Evolutionary conservation across 2,888 invertebrate species (phyloP).

Genomic region (Dicyrtomina minuta): DNA sequence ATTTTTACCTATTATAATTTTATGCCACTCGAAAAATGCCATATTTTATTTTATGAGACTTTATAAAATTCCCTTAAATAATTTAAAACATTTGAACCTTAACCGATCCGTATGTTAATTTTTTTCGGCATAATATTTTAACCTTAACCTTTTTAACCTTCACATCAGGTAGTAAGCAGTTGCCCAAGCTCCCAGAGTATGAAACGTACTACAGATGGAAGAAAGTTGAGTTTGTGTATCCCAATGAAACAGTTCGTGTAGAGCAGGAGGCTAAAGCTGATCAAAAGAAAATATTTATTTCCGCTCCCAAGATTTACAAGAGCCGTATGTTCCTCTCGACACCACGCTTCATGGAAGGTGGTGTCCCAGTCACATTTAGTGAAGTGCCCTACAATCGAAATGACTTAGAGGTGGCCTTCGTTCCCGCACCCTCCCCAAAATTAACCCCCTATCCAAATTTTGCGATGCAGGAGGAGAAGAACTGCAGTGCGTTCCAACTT

Average conservation of each 20-base stretch:
- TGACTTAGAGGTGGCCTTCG: too few species aligned
- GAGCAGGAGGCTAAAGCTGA: not conserved
- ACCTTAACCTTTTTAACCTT: too few species aligned
- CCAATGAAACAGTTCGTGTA: not conserved
- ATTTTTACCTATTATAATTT: too few species aligned
- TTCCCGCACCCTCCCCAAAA: slow-evolving; percentile 55
- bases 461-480: slow-evolving; percentile 64
- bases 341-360: slow-evolving; percentile 30
- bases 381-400: slow-evolving; percentile 26
- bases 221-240: slow-evolving; percentile 6
- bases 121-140: too few species aligned
- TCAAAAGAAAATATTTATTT: slow-evolving; percentile 4
- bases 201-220: slow-evolving; percentile 13
- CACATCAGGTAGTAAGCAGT: too few species aligned
- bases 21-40: too few species aligned
- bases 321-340: slow-evolving; percentile 21
- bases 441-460: slow-evolving; percentile 70
- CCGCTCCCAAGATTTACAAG: slow-evolving; percentile 23
- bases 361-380: slow-evolving; percentile 31
- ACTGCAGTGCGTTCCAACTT: slow-evolving; percentile 71
- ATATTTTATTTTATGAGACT: too few species aligned
- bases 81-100: too few species aligned
- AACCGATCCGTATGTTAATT: too few species aligned
- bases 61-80: too few species aligned
- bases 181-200: too few species aligned